phyloP scores from a whole-genome alignment of 2,888 invertebrate species.

The Watsonalla binaria region DNA sequence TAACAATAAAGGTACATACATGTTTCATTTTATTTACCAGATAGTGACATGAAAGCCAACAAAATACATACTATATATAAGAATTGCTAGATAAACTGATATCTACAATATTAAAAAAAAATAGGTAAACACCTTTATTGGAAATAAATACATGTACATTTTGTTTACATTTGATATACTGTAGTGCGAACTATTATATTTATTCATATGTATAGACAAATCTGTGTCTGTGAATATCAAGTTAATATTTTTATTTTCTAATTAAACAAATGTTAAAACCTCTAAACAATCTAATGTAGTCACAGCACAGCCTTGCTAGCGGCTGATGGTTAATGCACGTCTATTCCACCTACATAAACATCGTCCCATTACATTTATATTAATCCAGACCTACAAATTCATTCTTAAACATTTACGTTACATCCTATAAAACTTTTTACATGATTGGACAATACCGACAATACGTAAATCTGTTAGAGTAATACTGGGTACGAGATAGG shows the following conservation, averaged over 20 bases:
- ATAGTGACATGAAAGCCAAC: constrained; percentile 43
- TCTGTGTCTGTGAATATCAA: too few relatives aligned
- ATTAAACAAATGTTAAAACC: neutral
- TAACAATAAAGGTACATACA: constrained; percentile 48
- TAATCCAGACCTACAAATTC: neutral
- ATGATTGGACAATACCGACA: neutral
- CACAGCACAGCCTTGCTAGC: neutral
- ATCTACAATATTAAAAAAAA: constrained; percentile 43
- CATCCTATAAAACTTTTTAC: neutral
- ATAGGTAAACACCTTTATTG: constrained; percentile 7
- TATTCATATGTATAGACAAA: neutral
- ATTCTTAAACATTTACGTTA: neutral
- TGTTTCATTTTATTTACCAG: constrained; percentile 27
- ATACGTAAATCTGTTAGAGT: neutral
- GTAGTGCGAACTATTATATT: neutral
- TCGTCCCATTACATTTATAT: neutral
- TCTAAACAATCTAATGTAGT: neutral
- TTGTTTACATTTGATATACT: too few relatives aligned
- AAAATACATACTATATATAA: constrained; percentile 48
- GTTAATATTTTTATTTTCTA: neutral
- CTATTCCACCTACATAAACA: neutral
- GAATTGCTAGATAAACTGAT: constrained; percentile 43
- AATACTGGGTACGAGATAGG: neutral
- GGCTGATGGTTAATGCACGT: neutral
- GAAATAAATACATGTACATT: too few relatives aligned